Percentiles rank a stretch among this genome's conserved stretches.
phyloP scores from a whole-genome alignment of 2,797 vertebrate genomes.

The Cacajao melanocephalus region DNA sequence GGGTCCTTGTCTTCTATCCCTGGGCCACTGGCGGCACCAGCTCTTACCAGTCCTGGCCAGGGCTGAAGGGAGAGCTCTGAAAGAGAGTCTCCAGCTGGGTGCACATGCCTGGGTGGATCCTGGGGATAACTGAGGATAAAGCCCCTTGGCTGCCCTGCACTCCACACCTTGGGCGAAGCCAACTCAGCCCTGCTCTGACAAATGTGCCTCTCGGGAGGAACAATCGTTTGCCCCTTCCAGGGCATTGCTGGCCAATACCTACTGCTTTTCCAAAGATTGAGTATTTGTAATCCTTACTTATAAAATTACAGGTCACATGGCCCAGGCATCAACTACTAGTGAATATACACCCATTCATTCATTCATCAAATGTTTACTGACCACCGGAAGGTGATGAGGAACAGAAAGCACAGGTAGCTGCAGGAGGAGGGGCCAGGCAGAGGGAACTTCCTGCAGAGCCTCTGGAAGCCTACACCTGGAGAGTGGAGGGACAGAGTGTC shows the following conservation, averaged over 20 bases:
- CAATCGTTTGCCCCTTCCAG: neutral
- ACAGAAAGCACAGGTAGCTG: rapidly evolving
- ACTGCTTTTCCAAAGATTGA: neutral
- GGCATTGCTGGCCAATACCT: neutral
- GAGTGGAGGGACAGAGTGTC: rapidly evolving
- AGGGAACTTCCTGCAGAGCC: neutral
- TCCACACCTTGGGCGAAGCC: rapidly evolving
- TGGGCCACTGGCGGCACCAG: too few relatives aligned
- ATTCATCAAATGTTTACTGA: neutral
- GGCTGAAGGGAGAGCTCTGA: neutral
- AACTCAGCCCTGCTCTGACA: too few relatives aligned
- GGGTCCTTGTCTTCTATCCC: neutral
- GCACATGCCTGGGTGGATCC: neutral
- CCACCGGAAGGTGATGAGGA: neutral
- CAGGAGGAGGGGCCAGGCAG: neutral
- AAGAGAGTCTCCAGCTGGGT: neutral
- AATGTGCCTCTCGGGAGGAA: too few relatives aligned
- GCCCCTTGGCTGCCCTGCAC: neutral
- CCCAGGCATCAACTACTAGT: neutral
- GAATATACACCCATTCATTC: too few relatives aligned
- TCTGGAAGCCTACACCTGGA: rapidly evolving
- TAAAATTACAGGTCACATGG: neutral
- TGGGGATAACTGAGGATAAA: too few relatives aligned
- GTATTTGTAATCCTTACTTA: neutral
- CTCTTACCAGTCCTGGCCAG: neutral